These are phyloP conservation scores for Darevskia mixta DNA, from an alignment of 2,797 vertebrate species.

Conservation along the genomic window DNA sequence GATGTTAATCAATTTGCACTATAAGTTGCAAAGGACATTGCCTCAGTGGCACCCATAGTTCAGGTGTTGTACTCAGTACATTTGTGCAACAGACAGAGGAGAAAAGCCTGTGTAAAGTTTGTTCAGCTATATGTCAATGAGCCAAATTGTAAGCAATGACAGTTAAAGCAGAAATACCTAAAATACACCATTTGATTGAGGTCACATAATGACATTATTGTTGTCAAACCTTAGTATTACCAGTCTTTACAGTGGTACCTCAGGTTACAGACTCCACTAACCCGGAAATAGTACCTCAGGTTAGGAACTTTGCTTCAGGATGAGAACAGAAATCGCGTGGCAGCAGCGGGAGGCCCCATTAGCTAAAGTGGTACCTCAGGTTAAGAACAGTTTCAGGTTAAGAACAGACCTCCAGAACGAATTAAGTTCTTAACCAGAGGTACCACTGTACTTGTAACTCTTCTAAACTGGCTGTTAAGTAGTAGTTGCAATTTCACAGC, in stretches of 20 bases:
- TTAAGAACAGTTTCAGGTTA: too few relatives aligned
- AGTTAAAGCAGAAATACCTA: conserved; percentile 61
- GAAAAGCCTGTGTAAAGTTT: conserved; percentile 54
- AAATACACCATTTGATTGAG: conserved; percentile 59
- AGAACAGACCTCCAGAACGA: too few relatives aligned
- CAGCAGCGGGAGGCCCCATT: too few relatives aligned
- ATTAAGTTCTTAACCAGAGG: too few relatives aligned
- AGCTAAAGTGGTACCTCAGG: too few relatives aligned
- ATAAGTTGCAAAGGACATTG: conserved; percentile 21
- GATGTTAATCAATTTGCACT: conserved; percentile 35
- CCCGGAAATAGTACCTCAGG: too few relatives aligned
- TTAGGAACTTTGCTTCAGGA: too few relatives aligned
- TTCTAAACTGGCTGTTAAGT: neutral
- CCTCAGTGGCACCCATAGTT: conserved; percentile 45
- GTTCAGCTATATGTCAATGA: conserved; percentile 55
- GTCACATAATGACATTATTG: conserved; percentile 40
- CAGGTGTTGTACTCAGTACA: conserved; percentile 36
- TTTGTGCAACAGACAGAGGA: conserved; percentile 50
- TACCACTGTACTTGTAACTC: neutral
- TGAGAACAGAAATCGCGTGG: too few relatives aligned
- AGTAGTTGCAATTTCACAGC: neutral
- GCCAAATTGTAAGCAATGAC: conserved; percentile 66
- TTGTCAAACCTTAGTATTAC: neutral
- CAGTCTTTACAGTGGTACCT: neutral
- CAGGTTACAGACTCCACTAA: too few relatives aligned